These are phyloP conservation scores for Tamandua tetradactyla DNA, from an alignment of 2,797 vertebrate species.

Conservation along the genomic window DNA sequence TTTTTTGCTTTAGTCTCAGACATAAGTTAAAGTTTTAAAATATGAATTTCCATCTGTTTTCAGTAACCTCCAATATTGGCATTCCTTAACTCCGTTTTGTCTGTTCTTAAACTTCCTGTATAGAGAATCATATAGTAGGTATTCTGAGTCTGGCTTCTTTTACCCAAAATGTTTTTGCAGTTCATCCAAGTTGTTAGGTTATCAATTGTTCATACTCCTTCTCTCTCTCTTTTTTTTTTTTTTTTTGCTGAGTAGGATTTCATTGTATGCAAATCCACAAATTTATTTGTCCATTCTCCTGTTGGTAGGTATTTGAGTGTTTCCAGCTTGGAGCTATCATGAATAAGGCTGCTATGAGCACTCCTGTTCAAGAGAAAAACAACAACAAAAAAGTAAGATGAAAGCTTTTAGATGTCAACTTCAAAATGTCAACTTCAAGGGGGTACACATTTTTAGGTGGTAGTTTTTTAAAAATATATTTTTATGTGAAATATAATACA, in stretches of 20 bases:
- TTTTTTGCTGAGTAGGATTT: slow-evolving; percentile 25
- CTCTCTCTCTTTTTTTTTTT: background rate
- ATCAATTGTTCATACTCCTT: background rate
- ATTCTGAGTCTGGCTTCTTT: slow-evolving; percentile 6
- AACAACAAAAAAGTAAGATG: background rate
- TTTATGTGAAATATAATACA: background rate
- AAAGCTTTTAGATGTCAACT: slow-evolving; percentile 16
- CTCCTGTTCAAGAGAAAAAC: background rate
- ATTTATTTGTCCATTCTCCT: background rate
- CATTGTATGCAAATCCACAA: background rate
- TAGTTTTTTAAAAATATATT: background rate
- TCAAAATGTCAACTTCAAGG: background rate
- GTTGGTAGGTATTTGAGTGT: background rate
- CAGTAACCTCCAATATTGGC: no score
- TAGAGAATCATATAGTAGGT: background rate
- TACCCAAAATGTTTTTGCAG: background rate
- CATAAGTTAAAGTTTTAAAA: no score
- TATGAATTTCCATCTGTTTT: no score
- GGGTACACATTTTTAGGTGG: background rate
- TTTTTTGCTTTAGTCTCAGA: no score
- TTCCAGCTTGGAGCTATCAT: slow-evolving; percentile 26
- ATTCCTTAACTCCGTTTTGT: no score
- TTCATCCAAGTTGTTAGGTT: background rate
- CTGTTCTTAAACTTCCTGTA: background rate
- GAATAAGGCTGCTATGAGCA: background rate